Base-by-base conservation (phyloP, 2,113 vertebrate genomes). In the Tursiops truncatus region DNA sequence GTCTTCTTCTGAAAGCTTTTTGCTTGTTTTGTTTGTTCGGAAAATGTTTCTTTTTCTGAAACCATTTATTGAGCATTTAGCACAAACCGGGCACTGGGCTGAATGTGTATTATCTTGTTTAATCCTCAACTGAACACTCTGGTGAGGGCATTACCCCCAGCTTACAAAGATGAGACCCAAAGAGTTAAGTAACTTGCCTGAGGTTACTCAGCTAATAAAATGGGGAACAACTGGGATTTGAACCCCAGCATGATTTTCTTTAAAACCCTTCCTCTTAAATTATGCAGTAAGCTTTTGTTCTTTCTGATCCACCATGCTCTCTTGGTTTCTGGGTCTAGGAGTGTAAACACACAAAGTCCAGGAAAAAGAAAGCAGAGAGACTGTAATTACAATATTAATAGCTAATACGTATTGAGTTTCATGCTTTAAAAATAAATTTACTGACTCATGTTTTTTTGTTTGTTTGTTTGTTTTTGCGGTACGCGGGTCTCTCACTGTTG, bases 41-140 rank as follows among this genome's bases (percentile, higher is more conserved):
- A 76, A 94, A 89, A 84, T 18, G 9, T 4, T 62, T 82, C n/a
- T 68, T 89, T 80, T 87, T 80, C 36, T 80, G 36, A 88, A 63
- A 76, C 14, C 5, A 12, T 87, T 73, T 67, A 68, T 50, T 33
- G 58, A 84, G 63, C 56, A 63, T 6, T 11, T 85, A 67, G 33
- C 53, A 70, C 26, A 63, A 82, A 50, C 7, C 7, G 2, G 68
- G 38, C 53, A 82, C 5, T 36, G 65, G 53, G 53, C 8, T 56
- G n/a, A n/a, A 36, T 44, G 11, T 10, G 3, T 31, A 41, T 56
- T 13, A 62, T 33, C 44, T 90, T 21, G 4, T 58, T 60, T 31
- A 56, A 50, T 17, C 38, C 33, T 85, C 38, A 31, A 6, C 28
- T 65, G 38, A 82, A 3, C 26, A 6, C 14, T 62, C 41, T 21